A percentile compares a stretch with the other conserved stretches of the same genome.
Conservation (phyloP, 2,113 vertebrate genomes). For the Lathamus discolor region DNA sequence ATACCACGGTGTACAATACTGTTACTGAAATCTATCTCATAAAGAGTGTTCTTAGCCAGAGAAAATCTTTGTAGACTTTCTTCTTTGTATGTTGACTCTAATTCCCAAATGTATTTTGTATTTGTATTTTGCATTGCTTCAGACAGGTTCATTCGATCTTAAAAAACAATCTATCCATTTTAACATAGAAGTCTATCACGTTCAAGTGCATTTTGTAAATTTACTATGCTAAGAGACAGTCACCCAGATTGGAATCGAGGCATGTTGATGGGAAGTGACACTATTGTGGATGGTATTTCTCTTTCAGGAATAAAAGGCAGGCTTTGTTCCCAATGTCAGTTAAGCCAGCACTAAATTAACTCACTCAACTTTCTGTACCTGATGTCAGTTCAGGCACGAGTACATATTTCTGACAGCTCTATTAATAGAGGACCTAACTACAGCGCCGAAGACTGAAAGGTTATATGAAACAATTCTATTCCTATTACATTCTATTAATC, state of each 20-base stretch:
- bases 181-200: background rate
- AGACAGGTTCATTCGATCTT: background rate
- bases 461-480: constrained; percentile 37
- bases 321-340: constrained; percentile 23
- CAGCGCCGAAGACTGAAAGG: constrained; percentile 35
- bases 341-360: constrained; percentile 42
- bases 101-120: background rate
- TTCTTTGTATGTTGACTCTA: background rate
- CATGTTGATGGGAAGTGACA: constrained; percentile 53
- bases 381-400: constrained; percentile 43
- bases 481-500: constrained; percentile 25
- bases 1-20: background rate
- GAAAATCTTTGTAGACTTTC: background rate
- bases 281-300: constrained; percentile 32
- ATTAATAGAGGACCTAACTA: constrained; percentile 65
- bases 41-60: background rate
- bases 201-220: constrained; percentile 33
- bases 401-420: constrained; percentile 60
- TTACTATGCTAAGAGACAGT: constrained; percentile 49
- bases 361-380: constrained; percentile 46
- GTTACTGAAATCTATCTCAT: background rate
- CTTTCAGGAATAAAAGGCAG: constrained; percentile 35
- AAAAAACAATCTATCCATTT: background rate
- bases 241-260: constrained; percentile 39
- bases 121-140: background rate